Conservation (phyloP, 2,888 invertebrate species). For the Orthonevra nobilis region DNA sequence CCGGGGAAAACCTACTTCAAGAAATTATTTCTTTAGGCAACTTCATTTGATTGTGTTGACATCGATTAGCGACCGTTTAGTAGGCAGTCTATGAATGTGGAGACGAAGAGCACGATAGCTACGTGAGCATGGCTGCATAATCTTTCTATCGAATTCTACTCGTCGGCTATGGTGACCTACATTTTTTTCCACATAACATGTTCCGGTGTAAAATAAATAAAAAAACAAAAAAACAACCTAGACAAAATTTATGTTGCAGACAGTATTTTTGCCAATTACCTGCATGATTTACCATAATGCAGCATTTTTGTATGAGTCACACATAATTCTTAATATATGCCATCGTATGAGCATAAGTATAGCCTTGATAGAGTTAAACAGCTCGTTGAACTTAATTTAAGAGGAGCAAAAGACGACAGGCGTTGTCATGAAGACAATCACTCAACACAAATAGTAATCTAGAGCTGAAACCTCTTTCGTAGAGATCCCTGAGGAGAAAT, state of each 20-base stretch:
- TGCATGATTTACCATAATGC: too few species aligned
- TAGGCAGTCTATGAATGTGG: conserved; percentile 20
- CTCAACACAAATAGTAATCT: too few species aligned
- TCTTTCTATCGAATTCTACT: conserved; percentile 42
- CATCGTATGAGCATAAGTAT: too few species aligned
- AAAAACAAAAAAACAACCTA: conserved; percentile 24
- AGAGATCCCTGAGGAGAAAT: too few species aligned
- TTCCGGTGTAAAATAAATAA: conserved; percentile 20
- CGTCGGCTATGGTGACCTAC: conserved; percentile 65
- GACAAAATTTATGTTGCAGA: conserved; percentile 32
- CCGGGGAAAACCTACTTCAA: conserved; percentile 35
- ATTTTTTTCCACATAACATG: conserved; percentile 65
- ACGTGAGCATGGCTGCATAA: conserved; percentile 63
- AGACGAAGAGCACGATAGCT: conserved; percentile 15
- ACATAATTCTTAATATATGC: too few species aligned
- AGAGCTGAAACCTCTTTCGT: too few species aligned
- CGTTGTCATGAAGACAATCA: too few species aligned
- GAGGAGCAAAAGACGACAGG: too few species aligned
- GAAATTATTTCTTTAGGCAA: conserved; percentile 45
- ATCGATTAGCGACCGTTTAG: conserved; percentile 34
- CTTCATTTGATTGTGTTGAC: conserved; percentile 56
- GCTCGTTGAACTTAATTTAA: too few species aligned
- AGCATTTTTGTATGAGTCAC: too few species aligned
- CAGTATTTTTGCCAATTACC: too few species aligned
- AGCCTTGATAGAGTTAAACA: too few species aligned